Evolutionary conservation across 2,888 invertebrate genomes (phyloP).

Genomic region (Magallana nippona): DNA sequence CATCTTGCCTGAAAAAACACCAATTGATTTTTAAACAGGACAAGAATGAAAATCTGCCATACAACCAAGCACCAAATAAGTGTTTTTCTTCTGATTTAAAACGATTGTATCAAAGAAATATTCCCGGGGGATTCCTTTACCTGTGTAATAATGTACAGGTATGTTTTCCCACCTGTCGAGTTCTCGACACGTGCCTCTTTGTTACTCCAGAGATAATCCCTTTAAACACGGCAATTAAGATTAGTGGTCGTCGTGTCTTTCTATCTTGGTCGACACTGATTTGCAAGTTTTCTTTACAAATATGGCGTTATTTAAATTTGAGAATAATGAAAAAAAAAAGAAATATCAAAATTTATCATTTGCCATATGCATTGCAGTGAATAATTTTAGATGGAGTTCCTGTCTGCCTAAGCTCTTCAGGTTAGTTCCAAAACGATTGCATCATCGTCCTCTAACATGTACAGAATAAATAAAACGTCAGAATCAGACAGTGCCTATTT

Average conservation of each 20-base stretch:
- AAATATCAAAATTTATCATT: not conserved
- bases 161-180: constrained; percentile 28
- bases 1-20: constrained; percentile 37
- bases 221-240: constrained; percentile 14
- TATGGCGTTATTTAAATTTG: not conserved
- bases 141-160: constrained; percentile 14
- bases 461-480: no score
- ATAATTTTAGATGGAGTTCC: no score
- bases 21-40: constrained; percentile 39
- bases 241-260: not conserved
- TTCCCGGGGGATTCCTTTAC: constrained; percentile 1
- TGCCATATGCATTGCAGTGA: no score
- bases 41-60: constrained; percentile 36
- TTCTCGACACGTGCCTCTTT: constrained; percentile 25
- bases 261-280: no score
- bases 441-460: no score
- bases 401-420: no score
- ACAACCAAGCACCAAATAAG: not conserved
- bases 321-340: not conserved
- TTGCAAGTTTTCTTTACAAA: not conserved
- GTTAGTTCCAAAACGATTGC: no score
- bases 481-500: no score
- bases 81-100: constrained; percentile 37
- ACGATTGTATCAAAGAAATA: constrained; percentile 16
- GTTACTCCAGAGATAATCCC: not conserved